These are phyloP conservation scores for Pseudonaja textilis DNA, from an alignment of 2,113 vertebrate genomes.

Conservation along the genomic window DNA sequence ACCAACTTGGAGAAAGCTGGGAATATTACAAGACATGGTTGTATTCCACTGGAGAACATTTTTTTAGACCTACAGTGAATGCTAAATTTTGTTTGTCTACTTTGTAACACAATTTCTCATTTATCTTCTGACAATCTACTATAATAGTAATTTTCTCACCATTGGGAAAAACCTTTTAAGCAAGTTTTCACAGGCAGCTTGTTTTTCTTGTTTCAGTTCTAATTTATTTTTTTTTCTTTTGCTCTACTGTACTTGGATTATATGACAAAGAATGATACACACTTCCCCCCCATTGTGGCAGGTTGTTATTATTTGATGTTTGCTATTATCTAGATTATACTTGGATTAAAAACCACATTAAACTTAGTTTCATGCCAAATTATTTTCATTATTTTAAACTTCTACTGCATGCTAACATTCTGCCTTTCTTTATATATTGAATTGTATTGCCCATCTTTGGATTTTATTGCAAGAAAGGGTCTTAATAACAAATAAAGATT, in stretches of 20 bases:
- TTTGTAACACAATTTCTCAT: neutral
- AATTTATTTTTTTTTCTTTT: neutral
- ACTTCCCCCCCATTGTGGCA: neutral
- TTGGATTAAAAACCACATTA: neutral
- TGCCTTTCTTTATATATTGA: neutral
- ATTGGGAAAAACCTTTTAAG: neutral
- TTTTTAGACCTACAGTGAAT: neutral
- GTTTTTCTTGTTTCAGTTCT: constrained; percentile 25
- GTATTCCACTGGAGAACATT: neutral
- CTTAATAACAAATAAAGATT: neutral
- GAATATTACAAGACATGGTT: neutral
- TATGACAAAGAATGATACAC: neutral
- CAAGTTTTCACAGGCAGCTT: constrained; percentile 28
- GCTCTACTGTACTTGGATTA: fast-evolving
- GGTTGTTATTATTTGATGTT: fast-evolving
- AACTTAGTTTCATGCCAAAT: neutral
- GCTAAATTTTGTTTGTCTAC: neutral
- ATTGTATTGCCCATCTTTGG: neutral
- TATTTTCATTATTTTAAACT: neutral
- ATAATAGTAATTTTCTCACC: neutral
- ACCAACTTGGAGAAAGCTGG: neutral
- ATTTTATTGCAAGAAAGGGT: neutral
- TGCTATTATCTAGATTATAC: neutral
- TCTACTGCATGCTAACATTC: neutral
- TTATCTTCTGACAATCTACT: constrained; percentile 31